phyloP scores from a whole-genome alignment of 35 echinoderm and acorn worm genomes.

The Heliocidaris tuberculata region DNA sequence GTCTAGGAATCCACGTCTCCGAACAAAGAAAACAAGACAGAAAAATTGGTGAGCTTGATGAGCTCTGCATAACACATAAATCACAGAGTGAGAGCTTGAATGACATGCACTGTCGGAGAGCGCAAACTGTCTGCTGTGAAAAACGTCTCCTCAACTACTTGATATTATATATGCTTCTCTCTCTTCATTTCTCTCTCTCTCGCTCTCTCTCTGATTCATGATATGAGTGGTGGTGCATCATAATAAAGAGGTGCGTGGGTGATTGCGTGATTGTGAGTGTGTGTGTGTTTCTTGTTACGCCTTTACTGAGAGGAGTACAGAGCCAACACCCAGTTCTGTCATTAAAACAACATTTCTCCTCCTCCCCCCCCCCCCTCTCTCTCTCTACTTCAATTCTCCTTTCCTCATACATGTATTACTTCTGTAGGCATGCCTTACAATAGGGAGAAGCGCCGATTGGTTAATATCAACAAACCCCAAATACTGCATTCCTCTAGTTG shows the following conservation, averaged over 20 bases:
- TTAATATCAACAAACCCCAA: not conserved
- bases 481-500: not conserved
- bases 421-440: not conserved
- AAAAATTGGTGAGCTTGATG: not conserved
- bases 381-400: no score
- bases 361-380: not conserved
- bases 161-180: not conserved
- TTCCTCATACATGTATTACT: not conserved
- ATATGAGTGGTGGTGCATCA: not conserved
- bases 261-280: not conserved
- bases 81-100: not conserved
- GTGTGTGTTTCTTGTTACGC: not conserved
- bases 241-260: not conserved
- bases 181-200: not conserved
- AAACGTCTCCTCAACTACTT: not conserved
- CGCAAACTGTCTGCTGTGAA: not conserved
- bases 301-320: not conserved
- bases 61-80: not conserved
- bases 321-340: not conserved
- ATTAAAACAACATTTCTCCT: no score
- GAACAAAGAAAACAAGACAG: not conserved
- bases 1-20: not conserved
- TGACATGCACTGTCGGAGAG: not conserved
- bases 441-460: not conserved
- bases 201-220: not conserved